phyloP scores from a whole-genome alignment of 2,888 invertebrate genomes.

The Ischnura elegans region DNA sequence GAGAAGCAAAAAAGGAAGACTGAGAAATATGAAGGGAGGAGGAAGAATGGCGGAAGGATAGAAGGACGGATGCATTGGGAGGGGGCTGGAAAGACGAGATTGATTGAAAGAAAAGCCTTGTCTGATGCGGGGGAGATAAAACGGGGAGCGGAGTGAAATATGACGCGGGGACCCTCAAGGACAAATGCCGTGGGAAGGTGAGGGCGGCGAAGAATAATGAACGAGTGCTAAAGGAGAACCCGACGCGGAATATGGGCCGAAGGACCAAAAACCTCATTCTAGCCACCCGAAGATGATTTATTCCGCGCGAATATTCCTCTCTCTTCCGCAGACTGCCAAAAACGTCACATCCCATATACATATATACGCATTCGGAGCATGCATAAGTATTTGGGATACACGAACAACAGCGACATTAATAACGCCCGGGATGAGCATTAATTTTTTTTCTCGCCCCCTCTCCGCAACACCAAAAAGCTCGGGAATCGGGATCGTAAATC shows the following conservation, averaged over 20 bases:
- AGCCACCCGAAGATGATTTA: background rate
- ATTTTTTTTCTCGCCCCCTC: background rate
- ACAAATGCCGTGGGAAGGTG: constrained; percentile 27
- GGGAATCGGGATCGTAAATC: background rate
- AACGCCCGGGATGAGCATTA: background rate
- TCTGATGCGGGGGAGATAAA: constrained; percentile 23
- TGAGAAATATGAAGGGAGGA: constrained; percentile 21
- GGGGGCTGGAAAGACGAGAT: background rate
- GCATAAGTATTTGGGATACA: background rate
- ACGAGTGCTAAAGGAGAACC: background rate
- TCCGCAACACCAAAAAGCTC: background rate
- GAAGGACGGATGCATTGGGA: background rate
- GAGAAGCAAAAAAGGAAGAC: background rate
- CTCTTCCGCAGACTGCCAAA: background rate
- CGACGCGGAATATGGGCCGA: background rate
- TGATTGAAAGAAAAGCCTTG: constrained; percentile 36
- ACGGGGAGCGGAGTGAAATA: constrained; percentile 23
- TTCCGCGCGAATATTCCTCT: background rate
- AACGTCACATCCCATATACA: background rate
- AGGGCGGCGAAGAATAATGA: background rate
- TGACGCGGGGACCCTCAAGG: constrained; percentile 32
- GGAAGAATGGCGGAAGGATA: constrained; percentile 9
- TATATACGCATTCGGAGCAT: background rate
- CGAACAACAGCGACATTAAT: constrained; percentile 21
- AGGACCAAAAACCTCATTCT: background rate